Percentiles rank a stretch among this genome's conserved stretches.
Evolutionary conservation across 2,113 vertebrate genomes (phyloP).

Genomic region (Ptychochromis oligacanthus): DNA sequence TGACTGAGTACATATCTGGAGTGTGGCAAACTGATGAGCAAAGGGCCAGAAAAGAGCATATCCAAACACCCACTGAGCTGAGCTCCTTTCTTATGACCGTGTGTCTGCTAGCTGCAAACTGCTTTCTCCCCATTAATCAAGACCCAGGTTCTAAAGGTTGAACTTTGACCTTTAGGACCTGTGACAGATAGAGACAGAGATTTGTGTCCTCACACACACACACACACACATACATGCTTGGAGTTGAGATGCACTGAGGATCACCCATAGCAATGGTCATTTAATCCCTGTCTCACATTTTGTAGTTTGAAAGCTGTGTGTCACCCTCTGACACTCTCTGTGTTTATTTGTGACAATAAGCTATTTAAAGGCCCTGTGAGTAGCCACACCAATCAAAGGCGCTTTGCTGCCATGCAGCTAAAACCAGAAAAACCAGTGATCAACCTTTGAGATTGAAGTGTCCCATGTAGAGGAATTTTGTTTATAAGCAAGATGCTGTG

Average conservation of each 20-base stretch:
- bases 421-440: conserved; percentile 68
- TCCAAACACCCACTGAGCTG: conserved; percentile 9
- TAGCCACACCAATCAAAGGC: conserved; percentile 29
- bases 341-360: conserved; percentile 36
- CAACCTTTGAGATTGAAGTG: conserved; percentile 30
- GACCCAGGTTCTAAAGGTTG: conserved; percentile 61
- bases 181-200: conserved; percentile 72
- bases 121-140: conserved; percentile 69
- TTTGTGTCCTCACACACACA: conserved; percentile 52
- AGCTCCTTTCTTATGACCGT: not conserved
- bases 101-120: conserved; percentile 52
- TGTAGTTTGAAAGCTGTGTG: not conserved
- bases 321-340: not conserved
- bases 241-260: conserved; percentile 30
- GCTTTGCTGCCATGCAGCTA: conserved; percentile 34
- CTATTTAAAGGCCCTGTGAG: conserved; percentile 27
- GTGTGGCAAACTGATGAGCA: conserved; percentile 17
- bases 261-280: conserved; percentile 48
- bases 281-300: conserved; percentile 56
- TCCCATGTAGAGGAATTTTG: conserved; percentile 53
- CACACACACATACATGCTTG: not conserved
- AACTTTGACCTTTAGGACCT: conserved; percentile 69
- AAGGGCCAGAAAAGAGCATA: conserved; percentile 26
- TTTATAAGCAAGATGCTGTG: conserved; percentile 64
- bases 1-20: not conserved